These are phyloP conservation scores for Acanthosoma haemorrhoidale DNA, from an alignment of 2,888 invertebrate species.

Conservation along the genomic window DNA sequence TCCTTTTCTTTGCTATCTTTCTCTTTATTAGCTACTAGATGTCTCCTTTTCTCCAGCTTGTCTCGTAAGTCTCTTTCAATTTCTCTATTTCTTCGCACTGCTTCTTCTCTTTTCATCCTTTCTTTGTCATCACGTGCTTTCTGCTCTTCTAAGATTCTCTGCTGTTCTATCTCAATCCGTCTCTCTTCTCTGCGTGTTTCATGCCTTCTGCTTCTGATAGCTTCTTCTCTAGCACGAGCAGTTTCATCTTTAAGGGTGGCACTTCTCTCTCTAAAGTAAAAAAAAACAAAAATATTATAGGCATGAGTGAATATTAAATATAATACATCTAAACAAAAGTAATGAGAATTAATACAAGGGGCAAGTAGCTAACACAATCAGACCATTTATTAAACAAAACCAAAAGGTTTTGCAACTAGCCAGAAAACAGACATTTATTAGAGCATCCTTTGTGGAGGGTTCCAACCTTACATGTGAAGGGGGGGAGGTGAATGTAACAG, in stretches of 20 bases:
- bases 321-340: too few species aligned
- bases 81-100: conserved; percentile 31
- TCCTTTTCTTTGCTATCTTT: conserved; percentile 37
- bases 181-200: conserved; percentile 14
- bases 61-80: conserved; percentile 34
- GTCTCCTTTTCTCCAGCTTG: conserved; percentile 34
- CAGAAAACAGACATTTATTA: too few species aligned
- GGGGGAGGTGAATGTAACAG: too few species aligned
- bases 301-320: too few species aligned
- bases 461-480: too few species aligned
- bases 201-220: conserved; percentile 44
- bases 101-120: conserved; percentile 32
- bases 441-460: too few species aligned
- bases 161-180: conserved; percentile 19
- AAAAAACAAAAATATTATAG: too few species aligned
- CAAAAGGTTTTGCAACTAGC: too few species aligned
- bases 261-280: conserved; percentile 38
- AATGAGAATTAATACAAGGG: not conserved
- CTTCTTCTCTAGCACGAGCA: conserved; percentile 44
- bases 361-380: not conserved
- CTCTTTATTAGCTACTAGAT: conserved; percentile 30
- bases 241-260: conserved; percentile 44
- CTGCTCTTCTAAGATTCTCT: conserved; percentile 16
- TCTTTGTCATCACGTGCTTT: conserved; percentile 32
- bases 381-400: not conserved